Base-by-base conservation (phyloP, 2,797 vertebrate genomes). In the Phyllotis vaccarum region DNA sequence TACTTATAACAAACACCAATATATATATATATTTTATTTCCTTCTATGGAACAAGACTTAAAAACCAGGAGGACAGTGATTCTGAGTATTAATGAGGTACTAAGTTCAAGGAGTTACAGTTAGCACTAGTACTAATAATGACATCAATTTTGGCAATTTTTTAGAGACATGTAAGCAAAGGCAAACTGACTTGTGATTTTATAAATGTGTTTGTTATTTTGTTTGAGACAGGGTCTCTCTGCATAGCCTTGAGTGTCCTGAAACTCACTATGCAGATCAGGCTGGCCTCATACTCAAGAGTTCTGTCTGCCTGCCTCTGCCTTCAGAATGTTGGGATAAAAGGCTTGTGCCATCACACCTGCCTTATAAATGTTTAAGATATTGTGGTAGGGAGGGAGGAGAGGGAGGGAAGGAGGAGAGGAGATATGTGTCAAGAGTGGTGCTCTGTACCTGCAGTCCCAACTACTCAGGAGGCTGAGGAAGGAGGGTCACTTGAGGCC, bases 351-450 rank as follows among this genome's bases (percentile, higher is more conserved):
- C 31, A 34, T 22, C 21, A 66, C 11, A 34, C 43, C 29, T 85
- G 29, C 40, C 19, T 85, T 60, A 85, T 49, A 85, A 85, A 49
- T 85, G 60, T 66, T 92, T 56, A 92, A 97, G 95, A 88, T 87
- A 91, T n/a, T 60, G 58, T 49, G 27, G 43, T 3, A 60, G 22
- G 31, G 5, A 62, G 12, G 0, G 29, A 60, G 27, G 27, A n/a
- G 6, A 17, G 24, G 37, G 6, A 37, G n/a, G 56, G 7, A 60
- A 22, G 79, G 11, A 12, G 49, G 40, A 6, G 46, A 5, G 72
- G 3, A 43, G 40, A 29, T 29, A 17, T n/a, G 22, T 68, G 62
- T 19, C 60, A 34, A 17, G 31, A 85, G 58, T 46, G 21, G 24
- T 66, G 40, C 5, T 43, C 82, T 86, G 7, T 8, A 52, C 31